phyloP scores from a whole-genome alignment of 2,113 vertebrate genomes.

The Mystacornis crossleyi region DNA sequence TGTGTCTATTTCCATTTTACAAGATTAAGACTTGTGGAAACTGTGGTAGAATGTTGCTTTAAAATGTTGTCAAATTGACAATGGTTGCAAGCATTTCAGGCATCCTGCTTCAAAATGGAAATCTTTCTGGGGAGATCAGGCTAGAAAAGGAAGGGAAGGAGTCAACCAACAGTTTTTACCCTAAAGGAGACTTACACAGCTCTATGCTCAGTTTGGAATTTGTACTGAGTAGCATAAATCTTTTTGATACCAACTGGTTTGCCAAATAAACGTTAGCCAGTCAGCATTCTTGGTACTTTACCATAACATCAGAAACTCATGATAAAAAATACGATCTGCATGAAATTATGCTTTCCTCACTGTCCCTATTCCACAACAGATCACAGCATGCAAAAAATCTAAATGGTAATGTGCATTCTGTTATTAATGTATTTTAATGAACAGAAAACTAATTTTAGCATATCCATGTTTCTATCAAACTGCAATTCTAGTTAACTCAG shows the following conservation, averaged over 20 bases:
- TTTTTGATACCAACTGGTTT: neutral
- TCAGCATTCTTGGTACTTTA: neutral
- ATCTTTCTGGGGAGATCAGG: neutral
- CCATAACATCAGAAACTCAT: neutral
- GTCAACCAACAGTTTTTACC: neutral
- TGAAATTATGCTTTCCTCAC: neutral
- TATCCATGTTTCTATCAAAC: neutral
- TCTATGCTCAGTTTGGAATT: neutral
- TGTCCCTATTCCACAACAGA: neutral
- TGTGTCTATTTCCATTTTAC: neutral
- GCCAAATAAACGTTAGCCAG: neutral
- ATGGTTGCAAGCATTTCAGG: neutral
- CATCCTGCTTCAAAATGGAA: neutral
- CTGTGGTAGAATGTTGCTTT: neutral
- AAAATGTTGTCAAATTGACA: neutral
- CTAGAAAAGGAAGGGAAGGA: neutral
- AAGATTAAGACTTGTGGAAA: neutral
- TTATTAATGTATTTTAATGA: conserved; percentile 24
- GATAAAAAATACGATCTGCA: neutral
- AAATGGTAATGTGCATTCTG: neutral
- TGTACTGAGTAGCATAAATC: neutral
- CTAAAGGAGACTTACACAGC: neutral
- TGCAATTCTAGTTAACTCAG: conserved; percentile 4
- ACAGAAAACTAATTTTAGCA: conserved; percentile 9
- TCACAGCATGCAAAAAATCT: neutral